phyloP scores from a whole-genome alignment of 2,113 vertebrate genomes.

The Opisthocomus hoazin region DNA sequence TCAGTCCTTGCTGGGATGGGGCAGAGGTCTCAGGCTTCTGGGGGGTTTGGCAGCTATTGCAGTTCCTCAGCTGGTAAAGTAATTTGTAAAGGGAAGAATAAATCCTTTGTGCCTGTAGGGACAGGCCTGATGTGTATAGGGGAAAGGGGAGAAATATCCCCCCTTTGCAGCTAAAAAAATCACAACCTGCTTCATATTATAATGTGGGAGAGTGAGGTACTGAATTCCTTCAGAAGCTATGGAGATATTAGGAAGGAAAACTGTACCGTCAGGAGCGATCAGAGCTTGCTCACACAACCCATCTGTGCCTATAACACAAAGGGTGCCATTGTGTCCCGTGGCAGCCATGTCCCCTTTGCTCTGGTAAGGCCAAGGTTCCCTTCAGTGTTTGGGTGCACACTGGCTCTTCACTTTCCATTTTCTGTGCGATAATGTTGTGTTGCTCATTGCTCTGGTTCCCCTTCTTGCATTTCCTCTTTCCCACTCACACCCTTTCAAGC shows the following conservation, averaged over 20 bases:
- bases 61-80: constrained; percentile 18
- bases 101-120: constrained; percentile 16
- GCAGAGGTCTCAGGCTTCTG: constrained; percentile 10
- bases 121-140: not conserved
- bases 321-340: not conserved
- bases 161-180: not conserved
- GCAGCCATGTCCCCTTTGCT: not conserved
- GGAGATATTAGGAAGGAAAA: not conserved
- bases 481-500: not conserved
- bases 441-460: not conserved
- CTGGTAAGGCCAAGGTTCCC: not conserved
- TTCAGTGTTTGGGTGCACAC: not conserved
- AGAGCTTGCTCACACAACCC: not conserved
- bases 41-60: not conserved
- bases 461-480: not conserved
- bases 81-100: constrained; percentile 33
- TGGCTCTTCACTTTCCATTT: not conserved
- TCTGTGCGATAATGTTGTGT: not conserved
- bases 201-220: not conserved
- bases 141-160: not conserved
- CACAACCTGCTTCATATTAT: not conserved
- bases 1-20: not conserved
- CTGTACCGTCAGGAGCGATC: not conserved
- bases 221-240: not conserved
- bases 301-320: not conserved